Evolutionary conservation across 2,888 invertebrate species (phyloP), one percentile per base, ranked within the genome.

Genomic region (Hololepta plana): DNA sequence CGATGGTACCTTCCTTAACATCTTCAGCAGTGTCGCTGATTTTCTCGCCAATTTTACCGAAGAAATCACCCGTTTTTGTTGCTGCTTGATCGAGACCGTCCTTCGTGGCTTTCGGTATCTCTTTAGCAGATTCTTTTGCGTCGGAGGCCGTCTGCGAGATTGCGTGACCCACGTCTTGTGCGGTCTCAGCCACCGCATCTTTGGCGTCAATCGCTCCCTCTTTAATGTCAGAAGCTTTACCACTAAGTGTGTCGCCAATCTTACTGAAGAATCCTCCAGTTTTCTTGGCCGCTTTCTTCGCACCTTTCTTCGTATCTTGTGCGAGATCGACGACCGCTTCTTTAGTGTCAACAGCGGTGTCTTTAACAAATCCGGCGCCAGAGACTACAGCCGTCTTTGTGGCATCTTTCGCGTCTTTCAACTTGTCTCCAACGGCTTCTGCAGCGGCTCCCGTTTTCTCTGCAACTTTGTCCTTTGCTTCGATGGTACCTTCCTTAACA

Each of bases 41-140:
- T 28, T 17, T 15, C 10, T 10, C 23, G 8, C 22, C 24, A 13
- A 31, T n/a, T 8, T 35, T 37, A 12, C 41, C 40, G 10, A 40
- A 32, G 4, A 43, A 42, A 31, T 42, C 41, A 23, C 43, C 43
- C 3, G 44, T 41, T n/a, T 40, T 35, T 32, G 42, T 42, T 7
- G 35, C 32, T 9, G 38, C 32, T 27, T 34, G 35, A 4, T 36
- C 31, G 2, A 23, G 15, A 27, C 58, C 34, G 20, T 21, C 30
- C 21, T 34, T 23, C 7, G 23, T 8, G n/a, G 10, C 27, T 25
- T 23, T 17, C 31, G 6, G 3, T 4, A 59, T 57, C 44, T 59
- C 59, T 4, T 57, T 39, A 17, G 52, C 43, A 2, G 60, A 57
- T 37, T 60, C 60, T 8, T 61, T 48, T 41, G 57, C 56, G 8